Evolutionary conservation across 92 coral and sea anemone species (phyloP), one percentile per base, ranked within the genome.

Genomic region (Porites divaricata): DNA sequence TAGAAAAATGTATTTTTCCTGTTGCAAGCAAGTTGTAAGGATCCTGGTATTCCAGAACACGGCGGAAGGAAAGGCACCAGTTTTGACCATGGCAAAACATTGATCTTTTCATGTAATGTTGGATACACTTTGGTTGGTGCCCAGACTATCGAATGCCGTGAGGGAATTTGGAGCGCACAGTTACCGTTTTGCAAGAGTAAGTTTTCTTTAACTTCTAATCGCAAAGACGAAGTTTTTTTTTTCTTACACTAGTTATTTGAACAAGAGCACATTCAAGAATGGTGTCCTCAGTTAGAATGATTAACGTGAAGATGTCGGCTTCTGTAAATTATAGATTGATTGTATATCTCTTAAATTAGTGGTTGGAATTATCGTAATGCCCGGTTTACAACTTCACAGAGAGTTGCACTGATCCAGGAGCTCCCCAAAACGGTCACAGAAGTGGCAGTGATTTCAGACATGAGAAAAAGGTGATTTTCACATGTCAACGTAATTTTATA

Each of bases 111-210:
- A 16, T 88, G 91, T 25, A 76, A 75, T 6, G n/a, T 28, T 52
- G 88, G 83, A 15, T 77, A 51, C 65, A 87, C 84, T 28, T 25
- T 88, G 68, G 17, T 83, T 21, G 91, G 91, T 51, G 58, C 85
- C 20, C 57, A 63, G 14, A 35, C 63, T 7, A 83, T 91, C 26
- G 66, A 63, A 71, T 95, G 98, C 63, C 59, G 79, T 76, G 89
- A 95, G 15, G 92, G 92, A 16, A 81, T 90, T 23, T 95, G 98
- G 96, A 90, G 85, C 23, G 87, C 88, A n/a, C 70, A 52, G 19
- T 71, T 79, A n/a, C 95, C 98, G 1, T 49, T 52, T 2, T 95
- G 98, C 69, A 85, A 35, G 54, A 49, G 98, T 94, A 84, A 73
- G 93, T 85, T 13, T 10, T 15, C 15, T 14, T 53, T 10, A 14